Base-by-base conservation (phyloP, 1,140 invertebrate genomes). In the Hyles euphorbiae region DNA sequence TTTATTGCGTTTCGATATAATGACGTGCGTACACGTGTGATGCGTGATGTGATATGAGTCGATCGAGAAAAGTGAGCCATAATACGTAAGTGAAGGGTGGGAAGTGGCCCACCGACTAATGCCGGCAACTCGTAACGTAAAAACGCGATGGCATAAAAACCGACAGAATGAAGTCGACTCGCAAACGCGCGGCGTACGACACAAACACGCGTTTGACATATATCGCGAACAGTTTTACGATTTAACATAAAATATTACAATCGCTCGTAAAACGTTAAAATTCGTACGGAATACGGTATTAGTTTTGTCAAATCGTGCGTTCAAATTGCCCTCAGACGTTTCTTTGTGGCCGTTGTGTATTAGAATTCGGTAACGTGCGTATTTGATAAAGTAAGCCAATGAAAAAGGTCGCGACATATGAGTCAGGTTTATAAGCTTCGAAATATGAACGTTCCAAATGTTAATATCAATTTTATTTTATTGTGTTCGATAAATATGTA, bases 221-320 rank as follows among this genome's bases (percentile, higher is more conserved):
- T 70, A 65, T 65, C 63, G 69, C 64, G 61, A 63, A 65, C 51
- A 62, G 72, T 63, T 76, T 78, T 78, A 78, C 64, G 72, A 66
- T 59, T 56, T 59, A 65, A 60, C 68, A 65, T 78, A 75, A 78
- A 78, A 73, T 67, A 71, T 73, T 72, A 74, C 67, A 64, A 65
- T 63, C 63, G 53, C 47, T 69, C 70, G 64, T 77, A 77, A 77
- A 77, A 60, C 57, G 64, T 65, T 71, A 69, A 68, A 75, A 61
- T 62, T 34, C 45, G 33, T 34, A 22, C 54, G 44, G 46, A 56
- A 56, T 56, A 47, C 54, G 53, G 40, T 56, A 56, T 56, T 56
- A 47, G 54, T 56, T 56, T 22, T 48, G 46, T 8, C 44, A 56
- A 56, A 34, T 47, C 45, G 54, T 56, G 46, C 45, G 46, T 47